A percentile compares a stretch with the other conserved stretches of the same genome.
Conservation (phyloP, 2,888 invertebrate genomes). For the Eudiplozoon nipponicum region DNA sequence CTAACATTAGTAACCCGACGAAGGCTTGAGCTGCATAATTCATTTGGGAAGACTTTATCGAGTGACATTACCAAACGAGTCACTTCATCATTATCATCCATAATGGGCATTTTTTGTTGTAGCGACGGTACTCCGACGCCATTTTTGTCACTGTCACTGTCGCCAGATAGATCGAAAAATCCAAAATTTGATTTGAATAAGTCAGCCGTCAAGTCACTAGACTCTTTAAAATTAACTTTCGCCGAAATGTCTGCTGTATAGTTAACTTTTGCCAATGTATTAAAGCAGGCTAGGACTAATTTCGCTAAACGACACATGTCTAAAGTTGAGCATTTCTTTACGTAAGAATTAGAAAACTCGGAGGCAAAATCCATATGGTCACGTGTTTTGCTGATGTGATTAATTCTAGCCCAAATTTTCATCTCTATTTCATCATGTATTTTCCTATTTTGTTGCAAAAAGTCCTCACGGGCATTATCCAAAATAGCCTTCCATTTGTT, state of each 20-base stretch:
- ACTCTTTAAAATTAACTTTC: not conserved
- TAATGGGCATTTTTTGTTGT: too few relatives aligned
- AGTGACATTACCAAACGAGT: too few relatives aligned
- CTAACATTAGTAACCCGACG: too few relatives aligned
- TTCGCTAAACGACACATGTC: slow-evolving; percentile 6
- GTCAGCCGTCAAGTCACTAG: not conserved
- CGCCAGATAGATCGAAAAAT: not conserved
- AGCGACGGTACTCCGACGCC: too few relatives aligned
- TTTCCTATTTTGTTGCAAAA: slow-evolving; percentile 10
- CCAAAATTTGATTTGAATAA: not conserved
- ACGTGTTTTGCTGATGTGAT: slow-evolving; percentile 4
- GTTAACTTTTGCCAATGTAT: slow-evolving; percentile 2
- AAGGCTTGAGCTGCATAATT: too few relatives aligned
- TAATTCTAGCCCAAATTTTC: slow-evolving; percentile 10
- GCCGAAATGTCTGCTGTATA: not conserved
- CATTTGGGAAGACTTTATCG: too few relatives aligned
- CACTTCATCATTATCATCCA: too few relatives aligned
- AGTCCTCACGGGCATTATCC: slow-evolving; percentile 9
- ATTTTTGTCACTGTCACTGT: too few relatives aligned
- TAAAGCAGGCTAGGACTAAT: slow-evolving; percentile 4
- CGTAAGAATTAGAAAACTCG: slow-evolving; percentile 6
- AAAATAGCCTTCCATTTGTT: slow-evolving; percentile 9
- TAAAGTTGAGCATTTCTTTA: slow-evolving; percentile 7
- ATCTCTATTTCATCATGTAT: slow-evolving; percentile 12
- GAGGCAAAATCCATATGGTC: slow-evolving; percentile 12